Percentiles rank a stretch among this genome's conserved stretches.
phyloP scores from a whole-genome alignment of 2,113 vertebrate species.

The Thunnus maccoyii region DNA sequence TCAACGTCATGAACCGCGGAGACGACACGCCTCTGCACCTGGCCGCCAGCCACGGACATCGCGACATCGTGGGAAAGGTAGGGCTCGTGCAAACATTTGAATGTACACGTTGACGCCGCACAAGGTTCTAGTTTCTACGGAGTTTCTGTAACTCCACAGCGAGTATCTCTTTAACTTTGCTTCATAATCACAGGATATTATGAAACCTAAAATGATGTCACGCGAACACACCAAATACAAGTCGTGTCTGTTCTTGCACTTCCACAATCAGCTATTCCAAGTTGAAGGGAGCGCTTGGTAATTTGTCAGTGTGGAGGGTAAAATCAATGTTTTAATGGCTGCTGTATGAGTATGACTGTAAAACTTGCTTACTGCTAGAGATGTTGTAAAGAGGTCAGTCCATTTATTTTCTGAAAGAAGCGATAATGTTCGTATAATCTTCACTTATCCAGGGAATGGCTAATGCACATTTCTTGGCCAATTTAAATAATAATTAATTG shows the following conservation, averaged over 20 bases:
- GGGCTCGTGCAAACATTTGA: constrained; percentile 6
- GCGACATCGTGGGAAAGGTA: constrained; percentile 97
- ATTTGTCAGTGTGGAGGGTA: background rate
- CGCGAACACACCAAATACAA: background rate
- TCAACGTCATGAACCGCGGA: constrained; percentile 98
- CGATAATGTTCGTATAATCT: background rate
- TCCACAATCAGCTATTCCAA: constrained; percentile 17
- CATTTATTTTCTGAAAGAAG: background rate
- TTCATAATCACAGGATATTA: constrained; percentile 42
- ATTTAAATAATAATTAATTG: no score
- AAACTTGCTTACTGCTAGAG: background rate
- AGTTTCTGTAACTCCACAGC: background rate
- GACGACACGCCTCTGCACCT: constrained; percentile 96
- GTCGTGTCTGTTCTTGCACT: constrained; percentile 66
- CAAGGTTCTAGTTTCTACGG: background rate
- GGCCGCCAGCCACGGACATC: constrained; percentile 95
- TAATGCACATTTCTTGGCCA: no score
- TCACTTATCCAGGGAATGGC: no score
- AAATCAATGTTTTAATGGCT: background rate
- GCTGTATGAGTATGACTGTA: constrained; percentile 4
- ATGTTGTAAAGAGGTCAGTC: background rate
- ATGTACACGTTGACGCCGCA: background rate
- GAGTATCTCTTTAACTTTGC: constrained; percentile 4
- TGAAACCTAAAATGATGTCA: constrained; percentile 55
- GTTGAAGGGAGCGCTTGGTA: background rate